phyloP scores from a whole-genome alignment of 2,113 vertebrate species.

The Catharus bicknelli region DNA sequence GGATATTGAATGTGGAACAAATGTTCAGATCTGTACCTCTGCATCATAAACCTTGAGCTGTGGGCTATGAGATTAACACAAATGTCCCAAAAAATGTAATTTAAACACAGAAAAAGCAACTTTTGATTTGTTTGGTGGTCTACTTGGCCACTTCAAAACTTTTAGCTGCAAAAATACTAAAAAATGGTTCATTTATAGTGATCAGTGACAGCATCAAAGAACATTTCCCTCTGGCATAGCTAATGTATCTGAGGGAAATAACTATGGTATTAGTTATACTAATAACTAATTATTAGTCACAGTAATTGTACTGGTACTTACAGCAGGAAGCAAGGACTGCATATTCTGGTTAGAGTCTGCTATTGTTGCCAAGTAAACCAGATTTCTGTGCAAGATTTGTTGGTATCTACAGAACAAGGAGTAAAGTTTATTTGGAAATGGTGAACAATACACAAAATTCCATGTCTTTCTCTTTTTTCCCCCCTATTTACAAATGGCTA shows the following conservation, averaged over 20 bases:
- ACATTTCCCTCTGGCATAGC: not conserved
- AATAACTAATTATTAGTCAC: not conserved
- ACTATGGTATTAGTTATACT: not conserved
- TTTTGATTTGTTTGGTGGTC: not conserved
- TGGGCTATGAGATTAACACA: not conserved
- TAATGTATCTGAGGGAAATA: not conserved
- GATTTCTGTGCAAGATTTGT: constrained; percentile 96
- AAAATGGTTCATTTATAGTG: not conserved
- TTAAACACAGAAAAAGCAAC: not conserved
- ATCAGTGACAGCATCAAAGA: not conserved
- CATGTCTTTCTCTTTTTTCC: accelerated
- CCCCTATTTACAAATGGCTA: not conserved
- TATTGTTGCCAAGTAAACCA: constrained; percentile 96
- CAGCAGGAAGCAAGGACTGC: constrained; percentile 94
- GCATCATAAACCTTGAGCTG: not conserved
- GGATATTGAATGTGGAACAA: not conserved
- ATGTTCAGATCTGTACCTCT: not conserved
- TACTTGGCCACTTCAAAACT: not conserved
- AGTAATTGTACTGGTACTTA: constrained; percentile 71
- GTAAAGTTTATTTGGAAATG: constrained; percentile 23
- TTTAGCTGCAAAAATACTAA: not conserved
- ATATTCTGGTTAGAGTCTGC: constrained; percentile 99
- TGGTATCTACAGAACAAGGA: constrained; percentile 85
- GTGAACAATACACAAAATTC: not conserved
- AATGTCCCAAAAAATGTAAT: not conserved